phyloP scores from a whole-genome alignment of 2,113 vertebrate genomes.

The Narcine bancroftii region DNA sequence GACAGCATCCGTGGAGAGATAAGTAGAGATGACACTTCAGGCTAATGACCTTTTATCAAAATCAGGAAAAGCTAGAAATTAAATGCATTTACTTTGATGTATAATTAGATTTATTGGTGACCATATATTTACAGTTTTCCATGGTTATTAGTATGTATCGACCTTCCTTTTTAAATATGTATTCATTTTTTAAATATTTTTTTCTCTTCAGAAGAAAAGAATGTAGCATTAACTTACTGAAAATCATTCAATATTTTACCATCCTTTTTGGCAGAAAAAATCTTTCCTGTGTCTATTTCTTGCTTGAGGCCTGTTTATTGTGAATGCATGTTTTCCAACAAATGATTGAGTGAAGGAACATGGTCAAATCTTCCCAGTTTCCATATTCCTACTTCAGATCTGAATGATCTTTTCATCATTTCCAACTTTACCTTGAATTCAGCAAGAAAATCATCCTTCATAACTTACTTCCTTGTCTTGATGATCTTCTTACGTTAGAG shows the following conservation, averaged over 20 bases:
- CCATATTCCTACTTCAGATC: neutral
- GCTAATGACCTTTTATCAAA: too few relatives aligned
- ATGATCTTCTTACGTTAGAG: neutral
- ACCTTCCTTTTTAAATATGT: neutral
- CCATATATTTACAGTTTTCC: too few relatives aligned
- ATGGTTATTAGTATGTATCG: neutral
- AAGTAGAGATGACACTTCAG: too few relatives aligned
- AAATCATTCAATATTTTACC: neutral
- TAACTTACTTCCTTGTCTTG: neutral
- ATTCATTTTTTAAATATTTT: neutral
- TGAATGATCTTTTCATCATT: neutral
- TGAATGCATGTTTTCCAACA: neutral
- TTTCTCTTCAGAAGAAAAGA: neutral
- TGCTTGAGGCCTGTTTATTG: neutral
- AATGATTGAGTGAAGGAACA: neutral
- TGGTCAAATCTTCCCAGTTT: neutral
- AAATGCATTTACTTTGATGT: too few relatives aligned
- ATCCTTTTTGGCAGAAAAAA: neutral
- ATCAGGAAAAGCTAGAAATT: too few relatives aligned
- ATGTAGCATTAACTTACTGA: neutral
- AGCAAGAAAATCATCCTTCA: neutral
- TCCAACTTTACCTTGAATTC: neutral
- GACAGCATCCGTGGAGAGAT: too few relatives aligned
- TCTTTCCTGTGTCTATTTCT: neutral
- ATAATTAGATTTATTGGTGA: too few relatives aligned